Conservation (phyloP, 1,140 invertebrate species). For the Mercenaria mercenaria region DNA sequence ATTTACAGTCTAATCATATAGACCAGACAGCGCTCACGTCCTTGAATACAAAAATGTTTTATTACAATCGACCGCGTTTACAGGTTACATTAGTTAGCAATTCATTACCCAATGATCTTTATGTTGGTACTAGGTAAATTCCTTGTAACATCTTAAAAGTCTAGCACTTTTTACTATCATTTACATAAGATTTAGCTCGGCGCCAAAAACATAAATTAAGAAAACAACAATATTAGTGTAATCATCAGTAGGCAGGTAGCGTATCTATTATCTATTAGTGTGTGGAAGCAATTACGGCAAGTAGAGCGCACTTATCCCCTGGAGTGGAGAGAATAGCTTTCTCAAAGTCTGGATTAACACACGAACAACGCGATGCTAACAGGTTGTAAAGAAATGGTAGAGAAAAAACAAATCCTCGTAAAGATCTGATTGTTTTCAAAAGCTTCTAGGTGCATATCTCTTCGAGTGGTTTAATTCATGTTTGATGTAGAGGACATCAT, state of each 20-base stretch:
- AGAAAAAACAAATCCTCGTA: not conserved
- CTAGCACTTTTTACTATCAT: constrained; percentile 13
- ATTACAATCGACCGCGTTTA: constrained; percentile 4
- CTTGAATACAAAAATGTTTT: not conserved
- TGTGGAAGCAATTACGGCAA: constrained; percentile 14
- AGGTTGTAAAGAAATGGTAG: constrained; percentile 12
- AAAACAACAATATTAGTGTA: constrained; percentile 50
- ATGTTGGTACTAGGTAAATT: not conserved
- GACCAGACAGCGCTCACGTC: not conserved
- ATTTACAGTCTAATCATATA: no score
- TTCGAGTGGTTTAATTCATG: not conserved
- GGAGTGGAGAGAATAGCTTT: constrained; percentile 17
- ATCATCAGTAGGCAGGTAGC: not conserved
- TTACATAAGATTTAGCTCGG: constrained; percentile 13
- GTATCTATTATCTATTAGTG: constrained; percentile 37
- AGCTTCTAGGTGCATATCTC: not conserved
- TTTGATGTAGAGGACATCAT: not conserved
- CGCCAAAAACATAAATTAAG: constrained; percentile 51
- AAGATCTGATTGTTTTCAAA: constrained; percentile 8
- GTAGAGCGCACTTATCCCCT: not conserved
- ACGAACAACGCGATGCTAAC: not conserved
- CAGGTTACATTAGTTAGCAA: not conserved
- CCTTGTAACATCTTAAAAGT: constrained; percentile 11
- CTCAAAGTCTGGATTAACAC: constrained; percentile 36
- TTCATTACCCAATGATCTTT: not conserved